phyloP scores from a whole-genome alignment of 2,888 invertebrate genomes.

The Drosophila tanythrix region DNA sequence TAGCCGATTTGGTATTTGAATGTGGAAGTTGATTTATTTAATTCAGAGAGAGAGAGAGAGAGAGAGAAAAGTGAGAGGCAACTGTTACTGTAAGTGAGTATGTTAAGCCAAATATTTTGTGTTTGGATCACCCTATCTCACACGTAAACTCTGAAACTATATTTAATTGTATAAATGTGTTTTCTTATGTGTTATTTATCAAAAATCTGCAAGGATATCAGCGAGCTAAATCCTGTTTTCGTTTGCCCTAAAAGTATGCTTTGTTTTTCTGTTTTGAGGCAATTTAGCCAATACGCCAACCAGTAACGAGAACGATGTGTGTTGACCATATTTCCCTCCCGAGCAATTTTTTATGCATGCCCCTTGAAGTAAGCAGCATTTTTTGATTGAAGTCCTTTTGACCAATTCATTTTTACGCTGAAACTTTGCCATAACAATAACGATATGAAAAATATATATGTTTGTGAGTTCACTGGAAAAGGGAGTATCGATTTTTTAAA shows the following conservation, averaged over 20 bases:
- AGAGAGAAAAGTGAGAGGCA: background rate
- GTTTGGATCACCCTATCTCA: background rate
- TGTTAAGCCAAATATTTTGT: background rate
- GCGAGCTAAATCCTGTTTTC: background rate
- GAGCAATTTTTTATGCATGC: background rate
- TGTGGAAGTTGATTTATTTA: slow-evolving; percentile 68
- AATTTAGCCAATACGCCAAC: background rate
- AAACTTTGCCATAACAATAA: background rate
- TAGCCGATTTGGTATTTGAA: slow-evolving; percentile 44
- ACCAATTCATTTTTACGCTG: background rate
- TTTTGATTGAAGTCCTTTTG: background rate
- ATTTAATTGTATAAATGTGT: background rate
- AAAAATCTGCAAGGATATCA: background rate
- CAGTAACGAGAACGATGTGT: background rate
- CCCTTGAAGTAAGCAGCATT: background rate
- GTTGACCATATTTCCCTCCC: background rate
- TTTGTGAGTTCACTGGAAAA: background rate
- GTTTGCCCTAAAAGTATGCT: background rate
- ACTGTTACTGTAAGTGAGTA: background rate
- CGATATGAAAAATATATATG: background rate
- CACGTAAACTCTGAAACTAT: background rate
- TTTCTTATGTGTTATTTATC: background rate
- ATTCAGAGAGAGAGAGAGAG: slow-evolving; percentile 30
- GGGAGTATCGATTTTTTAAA: background rate
- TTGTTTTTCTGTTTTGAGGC: background rate